phyloP scores from a whole-genome alignment of 53 echinoderm and acorn worm species.

The Echinometra lucunter region DNA sequence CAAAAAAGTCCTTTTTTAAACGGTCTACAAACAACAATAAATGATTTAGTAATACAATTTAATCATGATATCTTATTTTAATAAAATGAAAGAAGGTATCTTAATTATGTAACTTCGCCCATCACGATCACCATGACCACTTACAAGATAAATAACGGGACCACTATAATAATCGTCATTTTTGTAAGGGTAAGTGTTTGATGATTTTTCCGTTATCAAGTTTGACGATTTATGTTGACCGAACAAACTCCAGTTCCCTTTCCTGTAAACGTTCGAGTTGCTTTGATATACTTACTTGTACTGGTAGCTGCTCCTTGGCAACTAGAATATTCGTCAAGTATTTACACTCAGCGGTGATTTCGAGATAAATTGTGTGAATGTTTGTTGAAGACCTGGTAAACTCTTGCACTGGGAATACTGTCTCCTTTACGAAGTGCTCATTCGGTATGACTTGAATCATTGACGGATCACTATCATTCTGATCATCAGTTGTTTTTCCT shows the following conservation, averaged over 20 bases:
- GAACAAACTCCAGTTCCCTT: not conserved
- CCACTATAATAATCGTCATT: too few species aligned
- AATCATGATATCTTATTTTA: too few species aligned
- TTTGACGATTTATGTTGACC: not conserved
- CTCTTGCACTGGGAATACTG: not conserved
- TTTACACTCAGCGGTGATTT: conserved; percentile 21
- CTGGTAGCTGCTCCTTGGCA: not conserved
- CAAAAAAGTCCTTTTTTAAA: too few species aligned
- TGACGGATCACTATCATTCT: not conserved
- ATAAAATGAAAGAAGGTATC: too few species aligned
- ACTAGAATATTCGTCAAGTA: not conserved
- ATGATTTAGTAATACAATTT: too few species aligned
- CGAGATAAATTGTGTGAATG: not conserved
- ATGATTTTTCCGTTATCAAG: not conserved
- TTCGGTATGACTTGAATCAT: not conserved
- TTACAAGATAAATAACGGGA: too few species aligned
- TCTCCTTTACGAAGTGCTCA: not conserved
- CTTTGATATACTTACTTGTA: not conserved
- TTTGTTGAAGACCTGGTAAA: not conserved
- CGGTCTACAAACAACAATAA: too few species aligned
- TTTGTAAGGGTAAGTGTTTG: not conserved
- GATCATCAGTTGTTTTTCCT: not conserved
- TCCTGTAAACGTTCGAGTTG: not conserved
- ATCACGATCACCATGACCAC: too few species aligned
- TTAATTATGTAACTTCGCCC: too few species aligned